Evolutionary conservation across 1,140 invertebrate genomes (phyloP).

Genomic region (Mylabris phalerata): DNA sequence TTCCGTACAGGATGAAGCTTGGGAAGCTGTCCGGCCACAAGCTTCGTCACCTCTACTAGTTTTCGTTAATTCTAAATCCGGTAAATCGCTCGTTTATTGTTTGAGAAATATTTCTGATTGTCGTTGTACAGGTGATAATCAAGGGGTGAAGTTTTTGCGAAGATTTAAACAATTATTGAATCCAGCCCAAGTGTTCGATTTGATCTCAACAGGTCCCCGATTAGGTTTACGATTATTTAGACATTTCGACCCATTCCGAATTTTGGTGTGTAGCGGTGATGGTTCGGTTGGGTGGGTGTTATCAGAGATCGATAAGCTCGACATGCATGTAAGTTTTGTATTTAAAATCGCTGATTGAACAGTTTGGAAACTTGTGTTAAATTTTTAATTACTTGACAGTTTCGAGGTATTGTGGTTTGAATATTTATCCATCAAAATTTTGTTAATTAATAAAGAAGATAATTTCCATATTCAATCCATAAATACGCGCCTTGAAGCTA

Average conservation of each 20-base stretch:
- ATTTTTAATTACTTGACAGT: too few species aligned
- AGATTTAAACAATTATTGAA: constrained; percentile 94
- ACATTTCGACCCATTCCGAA: constrained; percentile 85
- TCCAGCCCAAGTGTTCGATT: constrained; percentile 96
- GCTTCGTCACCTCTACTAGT: constrained; percentile 77
- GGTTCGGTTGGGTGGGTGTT: constrained; percentile 92
- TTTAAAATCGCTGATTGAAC: too few species aligned
- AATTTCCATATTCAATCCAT: too few species aligned
- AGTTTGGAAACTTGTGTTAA: too few species aligned
- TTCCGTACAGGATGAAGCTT: constrained; percentile 82
- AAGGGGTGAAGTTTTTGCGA: constrained; percentile 92
- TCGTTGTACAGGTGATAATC: constrained; percentile 72
- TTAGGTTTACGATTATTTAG: constrained; percentile 82
- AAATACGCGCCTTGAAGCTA: too few species aligned
- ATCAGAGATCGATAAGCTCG: constrained; percentile 84
- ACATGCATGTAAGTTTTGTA: constrained; percentile 75
- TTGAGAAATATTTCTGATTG: background rate
- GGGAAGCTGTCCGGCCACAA: constrained; percentile 76
- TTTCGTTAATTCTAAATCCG: constrained; percentile 94
- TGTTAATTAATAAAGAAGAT: too few species aligned
- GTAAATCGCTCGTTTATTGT: constrained; percentile 31
- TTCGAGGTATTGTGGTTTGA: too few species aligned
- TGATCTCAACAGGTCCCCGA: constrained; percentile 79
- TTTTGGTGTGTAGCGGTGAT: constrained; percentile 88
- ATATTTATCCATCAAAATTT: too few species aligned